A percentile compares a stretch with the other conserved stretches of the same genome.
Evolutionary conservation across 2,888 invertebrate species (phyloP).

Genomic region (Machimus atricapillus): DNA sequence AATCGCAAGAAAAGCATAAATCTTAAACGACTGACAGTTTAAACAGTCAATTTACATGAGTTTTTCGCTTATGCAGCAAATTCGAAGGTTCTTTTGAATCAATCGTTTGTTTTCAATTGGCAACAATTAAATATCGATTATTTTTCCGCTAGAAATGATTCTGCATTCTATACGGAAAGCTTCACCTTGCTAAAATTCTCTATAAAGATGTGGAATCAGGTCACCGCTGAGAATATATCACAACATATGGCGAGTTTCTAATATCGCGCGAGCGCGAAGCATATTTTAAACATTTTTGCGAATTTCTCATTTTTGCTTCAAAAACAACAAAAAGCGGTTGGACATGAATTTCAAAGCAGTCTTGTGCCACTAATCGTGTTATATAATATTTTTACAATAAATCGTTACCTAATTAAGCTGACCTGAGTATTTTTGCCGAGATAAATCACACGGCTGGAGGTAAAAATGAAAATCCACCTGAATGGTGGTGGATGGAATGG

Average conservation of each 20-base stretch:
- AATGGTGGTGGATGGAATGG: not conserved
- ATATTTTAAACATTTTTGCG: not conserved
- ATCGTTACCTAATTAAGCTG: conserved; percentile 14
- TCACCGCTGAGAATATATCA: not conserved
- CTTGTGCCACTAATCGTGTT: not conserved
- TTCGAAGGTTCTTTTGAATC: not conserved
- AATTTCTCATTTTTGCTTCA: not conserved
- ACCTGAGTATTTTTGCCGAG: not conserved
- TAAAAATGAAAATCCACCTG: not conserved
- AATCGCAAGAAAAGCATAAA: not conserved
- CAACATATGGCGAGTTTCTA: not conserved
- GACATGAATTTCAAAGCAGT: conserved; percentile 20
- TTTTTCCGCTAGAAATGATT: not conserved
- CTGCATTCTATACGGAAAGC: not conserved
- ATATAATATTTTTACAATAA: conserved; percentile 11
- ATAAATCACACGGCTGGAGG: not conserved
- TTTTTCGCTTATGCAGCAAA: not conserved
- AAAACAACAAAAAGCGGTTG: conserved; percentile 3
- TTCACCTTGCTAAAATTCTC: not conserved
- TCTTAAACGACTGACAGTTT: not conserved
- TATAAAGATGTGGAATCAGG: not conserved
- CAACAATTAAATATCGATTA: not conserved
- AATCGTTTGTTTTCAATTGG: not conserved
- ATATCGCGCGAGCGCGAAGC: not conserved
- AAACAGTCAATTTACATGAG: not conserved